Conservation (phyloP, 1,140 invertebrate species). For the Nymphalis io region DNA sequence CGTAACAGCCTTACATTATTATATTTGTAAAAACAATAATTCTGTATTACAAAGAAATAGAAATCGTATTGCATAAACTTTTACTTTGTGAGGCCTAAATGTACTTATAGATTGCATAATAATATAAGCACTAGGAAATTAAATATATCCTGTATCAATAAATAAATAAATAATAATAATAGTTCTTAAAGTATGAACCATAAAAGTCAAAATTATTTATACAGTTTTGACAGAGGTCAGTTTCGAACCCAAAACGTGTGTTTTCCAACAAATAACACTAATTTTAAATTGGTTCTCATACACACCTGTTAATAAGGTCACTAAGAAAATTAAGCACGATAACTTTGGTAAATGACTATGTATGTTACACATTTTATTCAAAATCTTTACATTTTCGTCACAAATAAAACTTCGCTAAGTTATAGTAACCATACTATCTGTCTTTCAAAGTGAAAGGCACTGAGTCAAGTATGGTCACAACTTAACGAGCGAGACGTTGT, state of each 20-base stretch:
- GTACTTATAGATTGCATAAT: not conserved
- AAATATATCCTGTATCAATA: not conserved
- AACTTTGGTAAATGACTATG: conserved; percentile 65
- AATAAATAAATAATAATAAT: not conserved
- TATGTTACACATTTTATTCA: conserved; percentile 50
- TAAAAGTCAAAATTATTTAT: not conserved
- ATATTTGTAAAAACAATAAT: too few species aligned
- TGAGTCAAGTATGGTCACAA: conserved; percentile 38
- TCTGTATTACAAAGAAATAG: not conserved
- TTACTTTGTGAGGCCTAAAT: not conserved
- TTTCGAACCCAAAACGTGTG: not conserved
- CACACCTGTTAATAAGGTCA: conserved; percentile 56
- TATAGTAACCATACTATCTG: conserved; percentile 27
- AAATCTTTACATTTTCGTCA: conserved; percentile 37
- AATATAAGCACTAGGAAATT: not conserved
- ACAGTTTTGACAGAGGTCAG: not conserved
- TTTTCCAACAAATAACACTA: not conserved
- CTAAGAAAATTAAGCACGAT: conserved; percentile 47
- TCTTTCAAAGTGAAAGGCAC: conserved; percentile 65
- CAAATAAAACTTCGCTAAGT: conserved; percentile 18
- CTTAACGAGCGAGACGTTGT: conserved; percentile 50
- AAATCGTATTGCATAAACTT: not conserved
- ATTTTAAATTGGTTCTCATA: not conserved
- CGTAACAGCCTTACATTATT: too few species aligned
- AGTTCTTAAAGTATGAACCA: not conserved